Evolutionary conservation across 2,797 vertebrate species (phyloP).

Genomic region (Clarias pachynema): DNA sequence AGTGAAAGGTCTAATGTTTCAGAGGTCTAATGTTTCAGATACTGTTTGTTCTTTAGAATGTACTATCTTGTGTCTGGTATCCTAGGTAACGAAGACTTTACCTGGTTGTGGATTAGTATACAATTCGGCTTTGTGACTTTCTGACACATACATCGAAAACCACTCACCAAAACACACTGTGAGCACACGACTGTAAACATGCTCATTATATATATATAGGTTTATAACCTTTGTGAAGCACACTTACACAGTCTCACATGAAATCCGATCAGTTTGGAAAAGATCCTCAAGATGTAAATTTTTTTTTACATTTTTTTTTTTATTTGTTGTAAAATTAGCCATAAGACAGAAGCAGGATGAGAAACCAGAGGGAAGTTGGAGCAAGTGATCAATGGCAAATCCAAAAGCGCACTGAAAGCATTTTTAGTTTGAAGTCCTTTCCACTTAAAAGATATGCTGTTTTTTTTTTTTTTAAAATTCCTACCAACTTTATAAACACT

Average conservation of each 20-base stretch:
- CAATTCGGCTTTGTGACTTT: background rate
- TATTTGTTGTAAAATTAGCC: background rate
- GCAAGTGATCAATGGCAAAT: background rate
- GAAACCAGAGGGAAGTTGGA: background rate
- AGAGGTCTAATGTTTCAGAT: background rate
- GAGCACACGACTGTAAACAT: background rate
- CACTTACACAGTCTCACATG: background rate
- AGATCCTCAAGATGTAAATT: no score
- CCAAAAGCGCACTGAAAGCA: background rate
- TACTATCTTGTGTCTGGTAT: slow-evolving; percentile 30
- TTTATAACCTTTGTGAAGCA: background rate
- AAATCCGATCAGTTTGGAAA: background rate
- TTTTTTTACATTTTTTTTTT: no score
- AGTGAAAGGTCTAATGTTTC: background rate
- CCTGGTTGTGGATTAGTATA: background rate
- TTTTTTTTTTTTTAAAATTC: background rate
- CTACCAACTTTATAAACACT: background rate
- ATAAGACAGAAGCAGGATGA: background rate
- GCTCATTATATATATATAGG: background rate
- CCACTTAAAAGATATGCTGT: background rate
- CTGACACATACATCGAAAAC: slow-evolving; percentile 7
- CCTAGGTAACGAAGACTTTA: slow-evolving; percentile 32
- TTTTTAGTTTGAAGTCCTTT: background rate
- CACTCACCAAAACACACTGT: background rate
- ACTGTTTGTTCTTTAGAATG: background rate